Evolutionary conservation across 2,797 vertebrate species (phyloP), one percentile per base, ranked within the genome.

Genomic region (Phalanger gymnotis): DNA sequence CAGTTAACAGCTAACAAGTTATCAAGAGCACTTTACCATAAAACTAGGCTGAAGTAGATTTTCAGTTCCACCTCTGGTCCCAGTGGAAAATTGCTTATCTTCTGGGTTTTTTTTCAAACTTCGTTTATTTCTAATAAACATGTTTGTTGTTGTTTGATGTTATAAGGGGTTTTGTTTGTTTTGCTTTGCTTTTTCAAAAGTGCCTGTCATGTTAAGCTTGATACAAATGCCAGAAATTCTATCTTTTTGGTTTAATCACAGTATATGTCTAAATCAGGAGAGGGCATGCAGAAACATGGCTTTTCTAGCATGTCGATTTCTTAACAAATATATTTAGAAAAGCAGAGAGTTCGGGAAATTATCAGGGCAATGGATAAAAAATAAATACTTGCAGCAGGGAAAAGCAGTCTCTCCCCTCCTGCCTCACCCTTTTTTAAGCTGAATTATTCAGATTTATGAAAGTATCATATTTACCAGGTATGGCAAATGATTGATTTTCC

Each of bases 1-100:
- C 66, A 87, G 52, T 94, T 95, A 97, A 94, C 94, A 94, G 91
- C 89, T 90, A 96, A 57, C 53, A 96, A 96, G 52, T 92, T 89
- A 93, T 31, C 6, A 55, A 73, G 94, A 94, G 54, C 55, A 40
- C 61, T 93, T 96, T 93, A 40, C 55, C 53, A 57, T 0, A 93
- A 61, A 94, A 97, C 96, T 55, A 95, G 57, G 89, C 96, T 95
- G 40, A 95, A 0, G 13, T 25, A 95, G 22, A 10, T 55, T 94
- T n/a, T 94, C 92, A 89, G 94, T 96, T 96, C 93, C 56, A 90
- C 2, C n/a, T 91, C 92, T 57, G 40, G 14, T 66, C 92, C 6
- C 95, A 40, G 52, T 92, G 13, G 87, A 91, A 95, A 94, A 91
- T 92, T 94, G 92, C 92, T 96, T 91, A 94, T 53, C 1, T 96